Conservation (phyloP, 2,797 vertebrate genomes). For the Peromyscus attwateri region DNA sequence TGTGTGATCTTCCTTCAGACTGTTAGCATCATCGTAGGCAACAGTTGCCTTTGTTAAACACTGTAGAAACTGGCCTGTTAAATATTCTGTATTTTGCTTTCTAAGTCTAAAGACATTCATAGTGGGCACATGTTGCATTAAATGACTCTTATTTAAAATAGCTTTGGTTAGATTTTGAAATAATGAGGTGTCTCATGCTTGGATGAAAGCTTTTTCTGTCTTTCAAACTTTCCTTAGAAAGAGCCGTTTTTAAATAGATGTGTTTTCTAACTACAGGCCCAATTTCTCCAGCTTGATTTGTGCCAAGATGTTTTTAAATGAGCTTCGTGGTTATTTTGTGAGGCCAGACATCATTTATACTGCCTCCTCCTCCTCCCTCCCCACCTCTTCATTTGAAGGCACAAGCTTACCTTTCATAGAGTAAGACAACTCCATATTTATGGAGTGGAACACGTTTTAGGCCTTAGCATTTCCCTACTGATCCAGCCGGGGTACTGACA, state of each 20-base stretch:
- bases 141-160: conserved; percentile 73
- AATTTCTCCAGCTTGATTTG: conserved; percentile 64
- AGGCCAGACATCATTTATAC: conserved; percentile 53
- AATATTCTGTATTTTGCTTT: conserved; percentile 54
- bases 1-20: conserved; percentile 30
- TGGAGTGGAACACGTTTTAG: background rate
- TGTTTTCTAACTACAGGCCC: conserved; percentile 58
- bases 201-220: conserved; percentile 75
- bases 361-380: background rate
- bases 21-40: conserved; percentile 40
- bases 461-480: background rate
- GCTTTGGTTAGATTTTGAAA: conserved; percentile 69
- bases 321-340: conserved; percentile 37
- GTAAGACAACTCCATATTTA: background rate
- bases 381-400: background rate
- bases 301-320: conserved; percentile 36
- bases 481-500: background rate
- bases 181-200: conserved; percentile 72
- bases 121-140: conserved; percentile 63
- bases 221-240: conserved; percentile 73
- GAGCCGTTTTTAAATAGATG: conserved; percentile 61
- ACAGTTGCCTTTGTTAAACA: conserved; percentile 68
- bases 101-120: conserved; percentile 71
- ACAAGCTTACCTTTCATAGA: conserved; percentile 60
- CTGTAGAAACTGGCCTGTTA: conserved; percentile 50